These are phyloP conservation scores for Acyrthosiphon pisum DNA, from an alignment of 1,140 invertebrate genomes.

Conservation along the genomic window DNA sequence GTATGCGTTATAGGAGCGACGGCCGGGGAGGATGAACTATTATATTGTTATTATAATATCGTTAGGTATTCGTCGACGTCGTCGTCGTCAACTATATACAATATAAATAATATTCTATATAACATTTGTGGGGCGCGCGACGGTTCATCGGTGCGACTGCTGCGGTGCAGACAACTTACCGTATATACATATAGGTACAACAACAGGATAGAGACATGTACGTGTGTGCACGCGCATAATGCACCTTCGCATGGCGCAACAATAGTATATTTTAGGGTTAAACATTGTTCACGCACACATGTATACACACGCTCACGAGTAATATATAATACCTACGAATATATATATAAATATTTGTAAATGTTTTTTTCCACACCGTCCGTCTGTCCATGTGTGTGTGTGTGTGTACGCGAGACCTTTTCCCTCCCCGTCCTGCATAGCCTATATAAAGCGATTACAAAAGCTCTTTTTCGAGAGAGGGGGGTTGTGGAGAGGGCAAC, in stretches of 20 bases:
- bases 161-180: not conserved
- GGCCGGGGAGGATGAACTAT: not conserved
- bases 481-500: not conserved
- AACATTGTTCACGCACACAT: not conserved
- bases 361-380: constrained; percentile 25
- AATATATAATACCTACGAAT: not conserved
- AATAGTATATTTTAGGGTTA: constrained; percentile 32
- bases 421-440: not conserved
- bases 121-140: too few relatives aligned
- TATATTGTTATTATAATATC: constrained; percentile 23
- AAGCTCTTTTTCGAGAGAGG: not conserved
- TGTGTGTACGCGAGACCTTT: not conserved
- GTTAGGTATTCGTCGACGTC: not conserved
- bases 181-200: not conserved
- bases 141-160: not conserved
- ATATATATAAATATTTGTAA: not conserved
- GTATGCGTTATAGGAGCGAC: not conserved
- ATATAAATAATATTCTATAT: not conserved
- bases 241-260: not conserved
- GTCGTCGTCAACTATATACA: not conserved
- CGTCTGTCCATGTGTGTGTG: not conserved
- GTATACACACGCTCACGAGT: not conserved
- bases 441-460: constrained; percentile 37
- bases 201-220: not conserved
- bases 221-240: not conserved